phyloP scores from a whole-genome alignment of 2,797 vertebrate genomes.

The Gymnopithys bicolor region DNA sequence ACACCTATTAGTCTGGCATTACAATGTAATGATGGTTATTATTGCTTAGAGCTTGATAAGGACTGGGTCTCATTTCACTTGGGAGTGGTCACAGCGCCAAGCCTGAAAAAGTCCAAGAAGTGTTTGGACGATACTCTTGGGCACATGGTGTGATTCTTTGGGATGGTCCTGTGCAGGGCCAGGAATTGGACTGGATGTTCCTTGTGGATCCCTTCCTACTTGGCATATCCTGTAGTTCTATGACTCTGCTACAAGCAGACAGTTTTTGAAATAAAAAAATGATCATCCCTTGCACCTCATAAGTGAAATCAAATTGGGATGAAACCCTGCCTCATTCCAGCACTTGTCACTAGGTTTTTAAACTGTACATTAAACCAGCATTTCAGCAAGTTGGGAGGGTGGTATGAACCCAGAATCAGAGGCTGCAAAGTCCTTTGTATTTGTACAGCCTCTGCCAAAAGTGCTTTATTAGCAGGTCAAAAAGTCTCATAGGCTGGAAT shows the following conservation, averaged over 20 bases:
- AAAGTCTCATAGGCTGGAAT: constrained; percentile 67
- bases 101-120: neutral
- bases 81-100: neutral
- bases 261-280: neutral
- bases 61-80: neutral
- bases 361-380: neutral
- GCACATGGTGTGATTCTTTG: neutral
- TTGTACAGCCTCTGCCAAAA: constrained; percentile 64
- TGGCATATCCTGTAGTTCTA: neutral
- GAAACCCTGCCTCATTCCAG: constrained; percentile 10
- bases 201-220: neutral
- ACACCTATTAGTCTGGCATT: neutral
- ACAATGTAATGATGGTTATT: neutral
- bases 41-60: constrained; percentile 14
- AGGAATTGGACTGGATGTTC: neutral
- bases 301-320: neutral
- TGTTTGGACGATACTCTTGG: neutral
- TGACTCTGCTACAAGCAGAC: neutral
- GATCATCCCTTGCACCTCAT: neutral
- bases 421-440: constrained; percentile 44
- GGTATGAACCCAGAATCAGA: constrained; percentile 24
- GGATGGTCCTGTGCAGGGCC: neutral
- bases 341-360: neutral
- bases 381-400: neutral
- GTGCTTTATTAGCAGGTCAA: constrained; percentile 67